These are phyloP conservation scores for Pollenia amentaria DNA, from an alignment of 2,888 invertebrate species.

Conservation along the genomic window DNA sequence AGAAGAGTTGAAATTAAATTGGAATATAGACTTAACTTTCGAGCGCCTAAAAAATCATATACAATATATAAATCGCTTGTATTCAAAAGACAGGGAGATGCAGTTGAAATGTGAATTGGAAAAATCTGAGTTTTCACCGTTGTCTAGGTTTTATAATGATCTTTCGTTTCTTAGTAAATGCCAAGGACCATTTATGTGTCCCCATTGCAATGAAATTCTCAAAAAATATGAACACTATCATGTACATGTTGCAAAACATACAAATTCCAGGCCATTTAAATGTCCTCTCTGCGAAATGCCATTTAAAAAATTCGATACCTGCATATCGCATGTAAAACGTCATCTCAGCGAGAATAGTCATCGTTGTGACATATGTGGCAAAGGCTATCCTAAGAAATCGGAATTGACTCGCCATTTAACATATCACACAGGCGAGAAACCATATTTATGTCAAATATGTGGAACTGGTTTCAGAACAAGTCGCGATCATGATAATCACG, in stretches of 20 bases:
- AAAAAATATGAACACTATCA: conserved; percentile 68
- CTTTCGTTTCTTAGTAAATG: conserved; percentile 58
- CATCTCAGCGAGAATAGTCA: conserved; percentile 62
- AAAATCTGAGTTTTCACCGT: conserved; percentile 52
- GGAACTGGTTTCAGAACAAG: conserved; percentile 77
- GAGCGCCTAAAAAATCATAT: conserved; percentile 48
- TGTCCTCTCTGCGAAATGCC: conserved; percentile 63
- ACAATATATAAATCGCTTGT: conserved; percentile 75
- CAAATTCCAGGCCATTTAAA: conserved; percentile 64
- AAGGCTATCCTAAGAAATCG: conserved; percentile 60
- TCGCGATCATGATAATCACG: conserved; percentile 59
- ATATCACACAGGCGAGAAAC: conserved; percentile 77
- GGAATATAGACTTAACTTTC: conserved; percentile 56
- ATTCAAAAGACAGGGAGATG: conserved; percentile 54
- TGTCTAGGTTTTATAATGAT: conserved; percentile 51
- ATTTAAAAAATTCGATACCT: conserved; percentile 62
- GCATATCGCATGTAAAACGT: conserved; percentile 66
- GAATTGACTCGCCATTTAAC: conserved; percentile 58
- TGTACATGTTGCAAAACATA: conserved; percentile 67
- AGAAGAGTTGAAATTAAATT: conserved; percentile 57
- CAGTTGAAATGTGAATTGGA: conserved; percentile 58
- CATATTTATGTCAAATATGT: conserved; percentile 76
- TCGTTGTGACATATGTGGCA: conserved; percentile 68
- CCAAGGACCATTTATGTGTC: conserved; percentile 67
- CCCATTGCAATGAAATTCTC: conserved; percentile 62